Base-by-base conservation (phyloP, 2,797 vertebrate genomes). In the Aselliscus stoliczkanus region DNA sequence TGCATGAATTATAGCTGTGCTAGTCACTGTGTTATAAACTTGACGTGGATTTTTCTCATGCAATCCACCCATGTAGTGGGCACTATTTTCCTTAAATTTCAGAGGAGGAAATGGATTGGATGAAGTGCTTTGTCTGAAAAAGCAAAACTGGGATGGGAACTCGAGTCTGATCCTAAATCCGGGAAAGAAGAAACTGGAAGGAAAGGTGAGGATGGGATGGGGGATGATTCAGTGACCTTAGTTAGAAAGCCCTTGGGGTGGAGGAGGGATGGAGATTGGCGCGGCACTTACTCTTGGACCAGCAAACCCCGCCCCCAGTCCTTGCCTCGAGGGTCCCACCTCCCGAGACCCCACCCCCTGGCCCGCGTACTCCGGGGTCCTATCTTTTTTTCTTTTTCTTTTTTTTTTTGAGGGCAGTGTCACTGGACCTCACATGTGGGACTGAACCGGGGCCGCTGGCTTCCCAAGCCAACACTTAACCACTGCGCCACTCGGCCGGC, bases 201-300 rank as follows among this genome's bases (percentile, higher is more conserved):
- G 29, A 58, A 70, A n/a, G 42, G 60, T 47, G 87, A 88, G 52
- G 60, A 54, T 20, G 18, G 10, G 76, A 39, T 12, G 21, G 18
- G 14, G 47, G 54, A 7, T 31, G 79, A 58, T 21, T 60, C 17
- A 3, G 42, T 7, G 3, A 34, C 31, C n/a, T 67, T 34, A 70
- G 29, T 67, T 34, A 70, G 29, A 73, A 70, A 29, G 58, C 31
- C 25, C 13, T 27, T 4, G 27, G 10, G 15, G 5, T 58, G 3
- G 54, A 58, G 18, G 47, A 23, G 0, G 2, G 29, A 7, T 0
- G 3, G n/a, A 7, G 39, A 25, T 2, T 0, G 29, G 39, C 8
- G 13, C 2, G 10, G 13, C 58, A 15, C 37, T 69, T 12, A 58
- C 80, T 64, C 6, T 4, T 0, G 7, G 18, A 5, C 9, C 0